Evolutionary conservation across 2,888 invertebrate species (phyloP), one percentile per base, ranked within the genome.

Genomic region (Sericinus montela): DNA sequence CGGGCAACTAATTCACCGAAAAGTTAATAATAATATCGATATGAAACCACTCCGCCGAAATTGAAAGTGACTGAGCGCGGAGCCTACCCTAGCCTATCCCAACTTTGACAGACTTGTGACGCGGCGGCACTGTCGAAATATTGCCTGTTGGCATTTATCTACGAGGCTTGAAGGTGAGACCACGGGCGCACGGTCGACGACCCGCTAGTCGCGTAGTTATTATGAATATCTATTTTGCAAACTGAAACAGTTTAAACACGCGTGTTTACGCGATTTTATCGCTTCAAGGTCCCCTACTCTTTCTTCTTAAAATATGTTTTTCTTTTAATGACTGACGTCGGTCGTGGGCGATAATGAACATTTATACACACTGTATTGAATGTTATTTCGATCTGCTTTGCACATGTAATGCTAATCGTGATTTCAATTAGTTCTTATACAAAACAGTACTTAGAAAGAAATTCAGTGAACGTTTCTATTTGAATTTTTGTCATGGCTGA

Each of bases 71-170:
- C 35, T 41, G 13, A 32, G 32, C 11, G 4, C 32, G 28, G 45
- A 15, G 40, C 34, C 19, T 25, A 4, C 25, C 25, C 8, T 55
- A 62, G 72, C 79, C 80, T 81, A 70, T 72, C 78, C 57, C 74
- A 80, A 80, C 67, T 50, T 13, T 52, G 58, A 58, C 54, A 59
- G 55, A 59, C 72, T 77, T 80, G 68, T 58, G 55, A 59, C 62
- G 62, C 19, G 53, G 63, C 55, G 57, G 58, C 73, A 45, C 75
- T 75, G 68, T 65, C 79, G 66, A 71, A 75, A 75, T 29, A 15
- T 38, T 76, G 80, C 72, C n/a, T n/a, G n/a, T n/a, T n/a, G n/a
- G n/a, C 80, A 80, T 80, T 84, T 83, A 81, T 84, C 85, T 84
- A 80, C 69, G 70, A 56, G 49, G 45, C 55, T 16, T 58, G 53